Evolutionary conservation across 2,113 vertebrate species (phyloP).

Genomic region (Podarcis raffonei): DNA sequence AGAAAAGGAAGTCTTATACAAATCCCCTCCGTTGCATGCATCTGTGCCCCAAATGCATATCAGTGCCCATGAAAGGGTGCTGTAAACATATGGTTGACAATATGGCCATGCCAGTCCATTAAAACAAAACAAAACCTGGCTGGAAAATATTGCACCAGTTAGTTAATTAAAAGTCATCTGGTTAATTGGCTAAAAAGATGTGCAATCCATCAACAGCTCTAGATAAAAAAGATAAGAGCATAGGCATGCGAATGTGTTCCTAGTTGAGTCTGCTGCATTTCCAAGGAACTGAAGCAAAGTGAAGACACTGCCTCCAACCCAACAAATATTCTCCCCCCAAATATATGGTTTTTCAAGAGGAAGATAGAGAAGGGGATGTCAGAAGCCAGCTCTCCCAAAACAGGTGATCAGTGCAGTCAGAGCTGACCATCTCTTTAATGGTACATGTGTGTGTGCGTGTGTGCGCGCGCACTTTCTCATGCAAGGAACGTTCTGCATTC

Average conservation of each 20-base stretch:
- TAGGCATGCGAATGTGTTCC: neutral
- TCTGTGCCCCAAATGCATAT: neutral
- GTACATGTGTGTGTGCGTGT: too few species aligned
- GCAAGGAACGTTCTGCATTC: neutral
- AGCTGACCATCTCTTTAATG: neutral
- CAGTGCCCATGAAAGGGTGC: neutral
- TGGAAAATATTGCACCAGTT: neutral
- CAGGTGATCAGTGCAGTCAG: neutral
- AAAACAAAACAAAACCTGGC: neutral
- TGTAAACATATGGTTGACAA: neutral
- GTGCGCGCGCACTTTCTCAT: neutral
- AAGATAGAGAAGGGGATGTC: neutral
- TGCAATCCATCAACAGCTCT: neutral
- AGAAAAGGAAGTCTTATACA: neutral
- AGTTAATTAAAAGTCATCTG: conserved; percentile 17
- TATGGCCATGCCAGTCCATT: neutral
- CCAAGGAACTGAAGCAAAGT: neutral
- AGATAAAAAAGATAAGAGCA: neutral
- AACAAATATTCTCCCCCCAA: neutral
- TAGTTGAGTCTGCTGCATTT: neutral
- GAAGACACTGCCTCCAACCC: neutral
- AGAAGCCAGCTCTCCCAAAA: neutral
- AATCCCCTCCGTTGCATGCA: neutral
- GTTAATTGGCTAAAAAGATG: conserved; percentile 15
- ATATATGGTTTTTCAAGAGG: neutral